Evolutionary conservation across 2,888 invertebrate genomes (phyloP).

Genomic region (Parnassius glacialis): DNA sequence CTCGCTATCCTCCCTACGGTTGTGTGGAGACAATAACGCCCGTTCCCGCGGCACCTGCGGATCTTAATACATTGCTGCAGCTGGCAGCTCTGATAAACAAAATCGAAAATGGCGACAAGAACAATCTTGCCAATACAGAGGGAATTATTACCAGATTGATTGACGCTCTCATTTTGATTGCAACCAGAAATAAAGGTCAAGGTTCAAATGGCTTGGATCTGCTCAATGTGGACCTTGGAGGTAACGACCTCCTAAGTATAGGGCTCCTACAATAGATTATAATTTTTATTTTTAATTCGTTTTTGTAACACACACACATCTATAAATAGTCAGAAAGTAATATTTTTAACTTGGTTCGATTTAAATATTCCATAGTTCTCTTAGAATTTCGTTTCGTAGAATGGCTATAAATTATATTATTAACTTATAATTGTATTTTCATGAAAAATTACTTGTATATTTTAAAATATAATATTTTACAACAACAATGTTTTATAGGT

Average conservation of each 20-base stretch:
- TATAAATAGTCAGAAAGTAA: no score
- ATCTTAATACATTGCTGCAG: conserved; percentile 24
- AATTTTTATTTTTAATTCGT: background rate
- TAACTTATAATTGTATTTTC: no score
- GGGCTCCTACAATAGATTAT: conserved; percentile 4
- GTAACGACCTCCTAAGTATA: conserved; percentile 14
- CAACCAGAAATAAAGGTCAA: conserved; percentile 16
- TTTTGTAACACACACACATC: no score
- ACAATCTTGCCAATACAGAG: conserved; percentile 17
- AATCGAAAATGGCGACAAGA: background rate
- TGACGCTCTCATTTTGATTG: conserved; percentile 24
- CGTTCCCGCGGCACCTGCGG: conserved; percentile 8
- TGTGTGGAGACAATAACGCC: conserved; percentile 16
- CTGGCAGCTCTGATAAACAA: conserved; percentile 22
- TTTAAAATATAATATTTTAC: no score
- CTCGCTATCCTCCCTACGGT: conserved; percentile 20
- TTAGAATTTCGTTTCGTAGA: no score
- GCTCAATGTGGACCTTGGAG: conserved; percentile 18
- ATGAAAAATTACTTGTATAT: no score
- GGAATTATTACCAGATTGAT: conserved; percentile 26
- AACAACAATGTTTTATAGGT: no score
- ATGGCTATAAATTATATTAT: no score
- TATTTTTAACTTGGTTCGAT: no score
- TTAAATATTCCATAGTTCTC: no score
- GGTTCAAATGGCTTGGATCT: conserved; percentile 14